Evolutionary conservation across 92 coral and sea anemone genomes (phyloP), one percentile per base, ranked within the genome.

Genomic region (Phenganax stokvisi): DNA sequence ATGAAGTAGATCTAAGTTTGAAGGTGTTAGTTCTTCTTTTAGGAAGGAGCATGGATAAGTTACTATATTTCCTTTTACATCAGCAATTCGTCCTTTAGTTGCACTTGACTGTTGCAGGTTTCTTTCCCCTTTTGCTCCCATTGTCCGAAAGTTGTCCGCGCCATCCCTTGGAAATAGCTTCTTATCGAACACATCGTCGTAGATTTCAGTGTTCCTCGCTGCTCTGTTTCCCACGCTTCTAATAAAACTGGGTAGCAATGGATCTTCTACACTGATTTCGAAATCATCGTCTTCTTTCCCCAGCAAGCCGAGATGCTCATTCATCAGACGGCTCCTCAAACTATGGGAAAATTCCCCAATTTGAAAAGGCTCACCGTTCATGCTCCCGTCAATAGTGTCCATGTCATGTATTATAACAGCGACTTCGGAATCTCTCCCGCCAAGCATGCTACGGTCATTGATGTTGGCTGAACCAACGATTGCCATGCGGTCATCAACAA

Each of bases 401-500:
- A 81, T 54, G 71, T 81, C 85, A 9, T 81, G 70, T 71, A 81
- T 72, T 30, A 81, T 71, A 56, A 81, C 85, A 37, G 85, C 80
- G 28, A 84, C 87, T 77, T 84, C 87, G 20, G 87, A 84, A 58
- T 84, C 87, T 69, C 84, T 29, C 54, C 63, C 75, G 62, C 87
- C 87, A 13, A 17, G 87, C 87, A 84, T 77, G 53, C 87, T 84
- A 27, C 87, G 84, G 68, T 84, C 87, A 77, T 84, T 84, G 57
- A 84, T 84, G 25, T 84, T 84, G 52, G 87, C 84, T 12, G 88
- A 85, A 44, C 88, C 88, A 57, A 85, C 80, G 57, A 85, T 80
- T 70, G 85, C 85, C 72, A 85, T 59, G 28, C 88, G 88, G 27
- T 85, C 85, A 73, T 85, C 88, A 10, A 85, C 88, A 71, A 85